Base-by-base conservation (phyloP, 2,888 invertebrate species). In the Aricia artaxerxes region DNA sequence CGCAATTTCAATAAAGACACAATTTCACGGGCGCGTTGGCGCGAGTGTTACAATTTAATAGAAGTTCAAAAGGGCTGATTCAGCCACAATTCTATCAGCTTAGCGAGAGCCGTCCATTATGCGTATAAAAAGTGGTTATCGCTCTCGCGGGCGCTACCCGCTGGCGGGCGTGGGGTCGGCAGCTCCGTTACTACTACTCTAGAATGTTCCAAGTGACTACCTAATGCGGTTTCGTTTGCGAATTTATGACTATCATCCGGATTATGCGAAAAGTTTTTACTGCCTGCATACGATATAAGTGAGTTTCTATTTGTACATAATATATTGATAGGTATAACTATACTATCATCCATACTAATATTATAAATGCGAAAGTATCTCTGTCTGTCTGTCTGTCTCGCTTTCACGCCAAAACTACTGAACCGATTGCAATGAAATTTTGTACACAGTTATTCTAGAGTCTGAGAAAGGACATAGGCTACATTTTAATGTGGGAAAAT, bases 51-150 rank as follows among this genome's bases (percentile, higher is more conserved):
- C 93, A 91, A 94, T 93, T 93, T 94, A 94, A 94, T 94, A 93
- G 92, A 93, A 94, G 89, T 93, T 93, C 93, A 93, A 94, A 93
- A 91, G 94, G 92, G 90, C 91, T 92, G 93, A 93, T 92, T 91
- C 92, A 89, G 87, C 91, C 93, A 92, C 94, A 93, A 94, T 94
- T 94, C 94, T 92, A 94, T 94, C 93, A 94, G 94, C 94, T 94
- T 94, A 94, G 92, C 91, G 88, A 88, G 90, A 89, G 91, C 91
- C 89, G 86, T 85, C 91, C 90, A 93, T 94, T 93, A 94, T 92
- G 92, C 91, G 92, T 92, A 93, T 92, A 93, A 94, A 94, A 93
- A 92, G 92, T 89, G 92, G 93, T 93, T 94, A 93, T 93, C 93
- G 89, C 88, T 85, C 85, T 85, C 86, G 82, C 86, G 85, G 79